These are phyloP conservation scores for Holacanthella duospinosa DNA, from an alignment of 2,888 invertebrate genomes.

Conservation along the genomic window DNA sequence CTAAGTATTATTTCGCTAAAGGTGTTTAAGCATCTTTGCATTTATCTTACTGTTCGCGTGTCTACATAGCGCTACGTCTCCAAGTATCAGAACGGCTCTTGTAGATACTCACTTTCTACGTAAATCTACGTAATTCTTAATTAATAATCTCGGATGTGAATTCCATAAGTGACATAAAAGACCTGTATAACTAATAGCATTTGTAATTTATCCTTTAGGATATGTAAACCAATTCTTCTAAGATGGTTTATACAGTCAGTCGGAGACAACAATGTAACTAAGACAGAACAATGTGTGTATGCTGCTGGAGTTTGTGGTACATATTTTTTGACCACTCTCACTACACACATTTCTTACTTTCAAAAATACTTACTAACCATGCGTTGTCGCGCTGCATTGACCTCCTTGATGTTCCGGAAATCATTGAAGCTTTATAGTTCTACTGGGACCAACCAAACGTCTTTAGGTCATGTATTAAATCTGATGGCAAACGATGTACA, in stretches of 20 bases:
- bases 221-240: no score
- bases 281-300: conserved; percentile 60
- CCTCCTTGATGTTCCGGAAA: conserved; percentile 77
- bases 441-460: conserved; percentile 70
- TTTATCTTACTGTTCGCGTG: no score
- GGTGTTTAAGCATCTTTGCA: no score
- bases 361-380: conserved; percentile 67
- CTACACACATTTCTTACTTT: conserved; percentile 80
- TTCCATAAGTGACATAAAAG: no score
- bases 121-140: no score
- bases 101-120: no score
- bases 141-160: no score
- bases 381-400: conserved; percentile 67
- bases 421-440: conserved; percentile 63
- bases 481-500: conserved; percentile 88
- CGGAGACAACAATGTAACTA: conserved; percentile 23
- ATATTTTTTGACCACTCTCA: conserved; percentile 58
- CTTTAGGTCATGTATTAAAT: conserved; percentile 85
- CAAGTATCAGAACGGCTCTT: no score
- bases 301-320: conserved; percentile 62
- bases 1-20: no score
- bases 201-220: no score
- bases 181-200: no score
- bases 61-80: no score
- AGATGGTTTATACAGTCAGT: conserved; percentile 10